Percentiles rank a stretch among this genome's conserved stretches.
Conservation (phyloP, 1,140 invertebrate species). For the Phortica variegata region DNA sequence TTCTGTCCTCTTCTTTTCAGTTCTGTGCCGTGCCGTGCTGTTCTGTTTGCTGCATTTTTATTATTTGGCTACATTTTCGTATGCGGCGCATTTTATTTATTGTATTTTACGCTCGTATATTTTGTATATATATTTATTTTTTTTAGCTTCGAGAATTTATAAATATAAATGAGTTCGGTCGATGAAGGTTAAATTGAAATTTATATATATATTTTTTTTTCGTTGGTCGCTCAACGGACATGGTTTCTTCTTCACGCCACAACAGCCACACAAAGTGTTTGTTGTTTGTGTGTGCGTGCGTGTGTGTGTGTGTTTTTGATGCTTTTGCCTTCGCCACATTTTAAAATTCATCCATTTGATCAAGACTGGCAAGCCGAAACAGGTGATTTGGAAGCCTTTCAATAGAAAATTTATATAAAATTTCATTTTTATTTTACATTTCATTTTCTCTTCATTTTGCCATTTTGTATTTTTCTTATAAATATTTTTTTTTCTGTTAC, state of each 20-base stretch:
- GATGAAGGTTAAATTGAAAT: conserved; percentile 56
- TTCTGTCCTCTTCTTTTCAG: conserved; percentile 1
- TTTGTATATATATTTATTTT: conserved; percentile 28
- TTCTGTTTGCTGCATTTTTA: conserved; percentile 36
- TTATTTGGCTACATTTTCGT: too few relatives aligned
- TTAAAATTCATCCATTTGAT: not conserved
- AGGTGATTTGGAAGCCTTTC: not conserved
- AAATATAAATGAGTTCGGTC: conserved; percentile 54
- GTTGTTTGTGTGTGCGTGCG: not conserved
- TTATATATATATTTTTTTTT: conserved; percentile 26
- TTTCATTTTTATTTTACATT: conserved; percentile 23
- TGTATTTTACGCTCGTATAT: conserved; percentile 26
- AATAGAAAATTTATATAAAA: conserved; percentile 11
- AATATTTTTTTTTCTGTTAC: conserved; percentile 27
- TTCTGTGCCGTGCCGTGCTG: too few relatives aligned
- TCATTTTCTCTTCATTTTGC: not conserved
- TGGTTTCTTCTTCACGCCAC: too few relatives aligned
- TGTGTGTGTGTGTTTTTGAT: too few relatives aligned
- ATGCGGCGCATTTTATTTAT: conserved; percentile 51
- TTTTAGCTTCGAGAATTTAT: conserved; percentile 39
- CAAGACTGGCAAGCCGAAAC: not conserved
- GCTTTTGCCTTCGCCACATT: conserved; percentile 3
- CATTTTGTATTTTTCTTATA: conserved; percentile 20
- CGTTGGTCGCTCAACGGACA: too few relatives aligned
- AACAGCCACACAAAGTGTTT: not conserved